Conservation (phyloP, 2,888 invertebrate species). For the Xiphydria camelus region DNA sequence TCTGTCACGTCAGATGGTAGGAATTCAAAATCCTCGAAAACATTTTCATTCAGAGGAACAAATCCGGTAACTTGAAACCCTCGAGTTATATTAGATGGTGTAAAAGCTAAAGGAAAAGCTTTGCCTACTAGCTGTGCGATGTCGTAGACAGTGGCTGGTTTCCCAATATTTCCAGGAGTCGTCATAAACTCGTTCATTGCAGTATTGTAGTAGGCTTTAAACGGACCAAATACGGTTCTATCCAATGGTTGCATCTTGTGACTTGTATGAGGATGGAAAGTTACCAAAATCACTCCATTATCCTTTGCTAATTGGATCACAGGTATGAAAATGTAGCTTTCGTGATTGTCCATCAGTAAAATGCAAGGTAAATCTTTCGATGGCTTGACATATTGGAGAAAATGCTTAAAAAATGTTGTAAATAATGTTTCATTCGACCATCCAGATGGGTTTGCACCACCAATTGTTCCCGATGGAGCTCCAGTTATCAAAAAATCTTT, state of each 20-base stretch:
- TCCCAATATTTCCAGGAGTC: constrained; percentile 17
- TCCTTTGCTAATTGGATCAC: constrained; percentile 21
- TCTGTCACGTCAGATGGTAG: too few relatives aligned
- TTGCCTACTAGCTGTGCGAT: constrained; percentile 15
- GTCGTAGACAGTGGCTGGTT: constrained; percentile 19
- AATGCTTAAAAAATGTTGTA: constrained; percentile 24
- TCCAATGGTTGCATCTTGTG: constrained; percentile 20
- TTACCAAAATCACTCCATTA: constrained; percentile 20
- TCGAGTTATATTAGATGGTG: constrained; percentile 19
- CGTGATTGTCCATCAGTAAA: constrained; percentile 26
- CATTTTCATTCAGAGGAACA: too few relatives aligned
- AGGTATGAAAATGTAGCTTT: constrained; percentile 18
- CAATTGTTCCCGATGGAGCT: constrained; percentile 33
- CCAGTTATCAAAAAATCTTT: constrained; percentile 36
- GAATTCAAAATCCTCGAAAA: too few relatives aligned
- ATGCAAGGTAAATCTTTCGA: too few relatives aligned
- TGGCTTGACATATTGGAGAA: constrained; percentile 23
- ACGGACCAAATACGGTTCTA: constrained; percentile 20
- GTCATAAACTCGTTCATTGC: constrained; percentile 16
- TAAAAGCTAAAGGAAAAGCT: constrained; percentile 14
- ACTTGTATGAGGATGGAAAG: constrained; percentile 21
- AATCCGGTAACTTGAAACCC: constrained; percentile 22
- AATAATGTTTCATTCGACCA: constrained; percentile 34
- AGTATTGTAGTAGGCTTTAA: constrained; percentile 15
- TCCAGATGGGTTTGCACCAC: constrained; percentile 31